These are phyloP conservation scores for Acleris sparsana DNA, from an alignment of 2,888 invertebrate genomes.

Conservation along the genomic window DNA sequence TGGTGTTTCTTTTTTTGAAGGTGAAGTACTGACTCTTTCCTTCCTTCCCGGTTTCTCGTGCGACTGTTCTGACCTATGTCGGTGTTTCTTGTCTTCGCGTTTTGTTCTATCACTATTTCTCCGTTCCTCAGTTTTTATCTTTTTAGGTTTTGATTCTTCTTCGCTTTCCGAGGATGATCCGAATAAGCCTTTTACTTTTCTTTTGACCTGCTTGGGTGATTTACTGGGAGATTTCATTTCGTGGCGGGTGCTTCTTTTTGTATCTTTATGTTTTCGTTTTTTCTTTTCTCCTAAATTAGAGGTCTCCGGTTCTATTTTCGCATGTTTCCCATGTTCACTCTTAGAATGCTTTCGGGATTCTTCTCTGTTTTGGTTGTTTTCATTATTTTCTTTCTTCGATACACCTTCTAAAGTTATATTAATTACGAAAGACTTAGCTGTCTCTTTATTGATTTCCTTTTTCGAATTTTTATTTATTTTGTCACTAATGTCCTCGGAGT, in stretches of 20 bases:
- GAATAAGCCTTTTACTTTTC: constrained; percentile 78
- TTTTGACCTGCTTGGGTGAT: constrained; percentile 60
- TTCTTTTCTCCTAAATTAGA: too few species aligned
- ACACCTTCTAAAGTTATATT: constrained; percentile 75
- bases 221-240: constrained; percentile 50
- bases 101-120: constrained; percentile 43
- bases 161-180: constrained; percentile 77
- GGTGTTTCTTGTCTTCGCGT: constrained; percentile 34
- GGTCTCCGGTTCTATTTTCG: constrained; percentile 28
- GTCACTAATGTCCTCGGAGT: constrained; percentile 37
- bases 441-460: constrained; percentile 26
- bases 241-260: constrained; percentile 30
- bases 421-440: constrained; percentile 62
- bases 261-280: constrained; percentile 40
- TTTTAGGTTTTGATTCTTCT: constrained; percentile 45
- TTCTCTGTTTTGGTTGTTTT: constrained; percentile 30
- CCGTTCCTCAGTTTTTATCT: constrained; percentile 47
- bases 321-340: constrained; percentile 22
- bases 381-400: constrained; percentile 48
- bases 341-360: constrained; percentile 39
- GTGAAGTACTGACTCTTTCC: too few species aligned
- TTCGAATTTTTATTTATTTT: constrained; percentile 17
- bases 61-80: constrained; percentile 27
- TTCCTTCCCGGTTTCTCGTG: too few species aligned
- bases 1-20: constrained; percentile 33